Evolutionary conservation across 2,888 invertebrate genomes (phyloP), one percentile per base, ranked within the genome.

Genomic region (Amphipyra tragopoginis): DNA sequence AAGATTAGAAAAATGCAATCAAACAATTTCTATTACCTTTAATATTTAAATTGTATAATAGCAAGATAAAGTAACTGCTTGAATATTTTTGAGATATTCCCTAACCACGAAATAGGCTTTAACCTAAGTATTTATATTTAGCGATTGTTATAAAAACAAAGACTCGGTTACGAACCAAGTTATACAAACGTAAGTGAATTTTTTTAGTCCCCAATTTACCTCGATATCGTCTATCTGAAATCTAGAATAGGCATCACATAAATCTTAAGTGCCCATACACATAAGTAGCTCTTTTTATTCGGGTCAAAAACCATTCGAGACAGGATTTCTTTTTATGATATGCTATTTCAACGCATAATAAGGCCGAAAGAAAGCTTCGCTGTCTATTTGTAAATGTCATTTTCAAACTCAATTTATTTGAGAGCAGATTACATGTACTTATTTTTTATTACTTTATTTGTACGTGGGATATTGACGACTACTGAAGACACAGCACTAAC

Each of bases 241-340:
- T 74, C 73, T 74, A 74, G 71, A 60, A 74, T 64, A 64, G 71
- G 21, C 47, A 38, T 45, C 58, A 73, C 54, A 71, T 74, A 74
- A 74, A 74, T 74, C 71, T 67, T 47, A 53, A 74, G 74, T 48
- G 36, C 73, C 61, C 69, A 48, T 52, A 55, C 58, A 64, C 44
- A 61, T 61, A 74, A 74, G 74, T 63, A 71, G 67, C 57, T 56
- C 55, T 63, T 64, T 71, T 74, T 74, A 71, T 74, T 58, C 67
- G 57, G 60, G 67, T 64, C 63, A 47, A 63, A 53, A 44, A 36
- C 21, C 60, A 61, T 63, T 74, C 58, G 53, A 53, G 54, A 42
- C 38, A 7, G 65, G 57, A 65, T 72, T 61, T 55, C 59, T 57
- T 74, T 74, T 71, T 67, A 74, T 67, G 52, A 64, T 65, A 47